A percentile compares a stretch with the other conserved stretches of the same genome.
These are phyloP conservation scores for Andrena minutula DNA, from an alignment of 2,888 invertebrate genomes.

Conservation along the genomic window DNA sequence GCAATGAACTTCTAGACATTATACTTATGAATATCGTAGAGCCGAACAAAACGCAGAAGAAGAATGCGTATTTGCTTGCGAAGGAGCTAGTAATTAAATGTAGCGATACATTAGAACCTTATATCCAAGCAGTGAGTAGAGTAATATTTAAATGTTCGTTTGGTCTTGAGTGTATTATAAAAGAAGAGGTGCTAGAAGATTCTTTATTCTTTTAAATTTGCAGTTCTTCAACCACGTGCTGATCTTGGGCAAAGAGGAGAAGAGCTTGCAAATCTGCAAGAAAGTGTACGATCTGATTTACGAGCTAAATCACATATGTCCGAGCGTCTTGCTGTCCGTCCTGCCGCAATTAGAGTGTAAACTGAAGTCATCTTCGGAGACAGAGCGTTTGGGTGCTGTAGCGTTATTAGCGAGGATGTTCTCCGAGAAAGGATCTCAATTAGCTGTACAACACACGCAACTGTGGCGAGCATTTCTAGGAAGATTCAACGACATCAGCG, in stretches of 20 bases:
- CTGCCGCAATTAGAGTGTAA: conserved; percentile 98
- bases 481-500: conserved; percentile 97
- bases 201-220: conserved; percentile 70
- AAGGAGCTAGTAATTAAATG: conserved; percentile 97
- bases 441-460: conserved; percentile 94
- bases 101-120: conserved; percentile 96
- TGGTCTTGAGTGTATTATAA: not conserved
- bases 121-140: conserved; percentile 94
- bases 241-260: conserved; percentile 96
- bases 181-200: conserved; percentile 2
- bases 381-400: conserved; percentile 95
- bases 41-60: conserved; percentile 95
- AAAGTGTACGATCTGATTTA: conserved; percentile 98
- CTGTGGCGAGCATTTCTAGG: conserved; percentile 97
- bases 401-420: conserved; percentile 98
- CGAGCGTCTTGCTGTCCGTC: conserved; percentile 93
- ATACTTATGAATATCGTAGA: conserved; percentile 97
- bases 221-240: conserved; percentile 98
- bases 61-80: conserved; percentile 95
- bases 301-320: conserved; percentile 97
- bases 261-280: conserved; percentile 90
- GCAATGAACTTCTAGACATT: conserved; percentile 96
- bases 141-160: conserved; percentile 13
- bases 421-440: conserved; percentile 95
- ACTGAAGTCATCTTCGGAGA: conserved; percentile 95